Evolutionary conservation across 2,888 invertebrate genomes (phyloP).

Genomic region (Spatulosminthurus flaviceps): DNA sequence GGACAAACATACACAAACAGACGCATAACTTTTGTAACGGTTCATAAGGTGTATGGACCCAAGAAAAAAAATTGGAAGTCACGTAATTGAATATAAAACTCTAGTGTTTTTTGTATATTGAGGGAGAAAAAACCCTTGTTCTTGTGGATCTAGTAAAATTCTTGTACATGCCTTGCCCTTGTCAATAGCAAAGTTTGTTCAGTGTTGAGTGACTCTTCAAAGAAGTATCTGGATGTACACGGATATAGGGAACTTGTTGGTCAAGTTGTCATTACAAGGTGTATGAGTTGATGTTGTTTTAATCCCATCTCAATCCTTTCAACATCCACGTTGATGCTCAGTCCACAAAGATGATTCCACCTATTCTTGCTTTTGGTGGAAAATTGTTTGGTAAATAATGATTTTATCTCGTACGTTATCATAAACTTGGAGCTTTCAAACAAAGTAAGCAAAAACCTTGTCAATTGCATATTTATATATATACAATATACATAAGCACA

Average conservation of each 20-base stretch:
- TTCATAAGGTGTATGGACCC: too few species aligned
- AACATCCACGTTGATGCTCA: neutral
- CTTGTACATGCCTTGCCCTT: too few species aligned
- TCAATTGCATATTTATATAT: too few species aligned
- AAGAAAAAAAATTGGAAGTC: too few species aligned
- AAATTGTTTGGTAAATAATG: slow-evolving; percentile 14
- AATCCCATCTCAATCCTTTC: neutral
- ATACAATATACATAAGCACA: too few species aligned
- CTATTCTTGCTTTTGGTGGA: neutral
- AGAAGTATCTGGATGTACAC: neutral
- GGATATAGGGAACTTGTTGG: slow-evolving; percentile 6
- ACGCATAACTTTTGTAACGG: too few species aligned
- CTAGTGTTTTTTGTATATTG: neutral
- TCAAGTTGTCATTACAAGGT: slow-evolving; percentile 1
- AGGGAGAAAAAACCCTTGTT: neutral
- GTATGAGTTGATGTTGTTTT: neutral
- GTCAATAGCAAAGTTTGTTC: too few species aligned
- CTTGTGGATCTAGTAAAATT: too few species aligned
- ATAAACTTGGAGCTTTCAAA: neutral
- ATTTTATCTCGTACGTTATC: slow-evolving; percentile 5
- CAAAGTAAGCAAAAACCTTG: too few species aligned
- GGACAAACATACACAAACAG: too few species aligned
- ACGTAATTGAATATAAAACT: neutral
- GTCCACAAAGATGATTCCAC: neutral
- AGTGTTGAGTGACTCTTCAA: too few species aligned